These are phyloP conservation scores for Lissonota sp. DNA, from an alignment of 2,888 invertebrate genomes.

Conservation along the genomic window DNA sequence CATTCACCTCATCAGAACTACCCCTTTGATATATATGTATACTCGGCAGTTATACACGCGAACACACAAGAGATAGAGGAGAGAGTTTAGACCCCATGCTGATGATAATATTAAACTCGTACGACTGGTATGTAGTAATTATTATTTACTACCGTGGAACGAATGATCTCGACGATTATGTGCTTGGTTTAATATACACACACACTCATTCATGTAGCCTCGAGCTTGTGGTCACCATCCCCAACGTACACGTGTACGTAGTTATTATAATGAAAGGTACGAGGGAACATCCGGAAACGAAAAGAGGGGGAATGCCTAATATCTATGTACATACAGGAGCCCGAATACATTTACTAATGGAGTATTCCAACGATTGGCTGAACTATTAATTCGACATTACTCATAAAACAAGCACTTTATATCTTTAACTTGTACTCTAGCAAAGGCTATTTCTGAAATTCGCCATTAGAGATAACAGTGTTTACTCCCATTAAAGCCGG, in stretches of 20 bases:
- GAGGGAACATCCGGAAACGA: constrained; percentile 7
- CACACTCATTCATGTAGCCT: neutral
- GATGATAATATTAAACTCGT: constrained; percentile 58
- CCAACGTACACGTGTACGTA: constrained; percentile 21
- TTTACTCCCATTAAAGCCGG: too few relatives aligned
- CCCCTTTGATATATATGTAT: neutral
- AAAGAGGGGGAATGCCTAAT: constrained; percentile 30
- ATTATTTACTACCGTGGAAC: constrained; percentile 42
- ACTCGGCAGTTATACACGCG: constrained; percentile 4
- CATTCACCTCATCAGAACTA: constrained; percentile 28
- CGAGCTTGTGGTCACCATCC: constrained; percentile 15
- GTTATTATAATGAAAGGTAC: constrained; percentile 20
- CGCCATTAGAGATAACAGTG: too few relatives aligned
- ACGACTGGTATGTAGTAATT: constrained; percentile 55
- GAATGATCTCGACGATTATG: constrained; percentile 44
- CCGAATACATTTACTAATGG: constrained; percentile 60
- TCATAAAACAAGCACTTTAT: constrained; percentile 32
- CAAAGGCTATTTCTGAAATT: neutral
- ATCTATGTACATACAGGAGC: constrained; percentile 30
- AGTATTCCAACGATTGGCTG: constrained; percentile 57
- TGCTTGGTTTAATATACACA: neutral
- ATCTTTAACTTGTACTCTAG: constrained; percentile 1
- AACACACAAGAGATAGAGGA: constrained; percentile 5
- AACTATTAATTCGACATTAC: constrained; percentile 66
- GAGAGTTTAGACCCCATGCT: constrained; percentile 33